phyloP scores from a whole-genome alignment of 2,113 vertebrate genomes.

The Malurus elegans region DNA sequence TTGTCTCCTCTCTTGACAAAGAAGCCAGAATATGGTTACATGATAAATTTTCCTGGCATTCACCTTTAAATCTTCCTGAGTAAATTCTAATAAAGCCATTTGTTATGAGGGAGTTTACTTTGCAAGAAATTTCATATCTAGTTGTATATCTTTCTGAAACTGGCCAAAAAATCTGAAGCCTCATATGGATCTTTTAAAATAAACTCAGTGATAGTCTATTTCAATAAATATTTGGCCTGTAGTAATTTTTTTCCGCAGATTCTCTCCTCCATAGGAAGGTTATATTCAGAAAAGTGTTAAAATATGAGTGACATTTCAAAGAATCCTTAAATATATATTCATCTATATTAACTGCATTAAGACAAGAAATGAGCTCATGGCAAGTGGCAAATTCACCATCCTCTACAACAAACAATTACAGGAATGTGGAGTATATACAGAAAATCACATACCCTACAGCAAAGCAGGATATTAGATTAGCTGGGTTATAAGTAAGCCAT shows the following conservation, averaged over 20 bases:
- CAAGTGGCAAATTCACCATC: constrained; percentile 26
- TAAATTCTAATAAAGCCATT: constrained; percentile 29
- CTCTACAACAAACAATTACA: constrained; percentile 29
- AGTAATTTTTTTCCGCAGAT: not conserved
- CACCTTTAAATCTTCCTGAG: not conserved
- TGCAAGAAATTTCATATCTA: constrained; percentile 5
- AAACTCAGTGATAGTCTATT: constrained; percentile 27
- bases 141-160: not conserved
- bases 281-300: constrained; percentile 1
- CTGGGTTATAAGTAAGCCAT: constrained; percentile 38
- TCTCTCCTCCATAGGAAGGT: not conserved
- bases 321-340: constrained; percentile 33
- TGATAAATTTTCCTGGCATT: not conserved
- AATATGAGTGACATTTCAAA: constrained; percentile 25
- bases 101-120: constrained; percentile 4
- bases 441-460: constrained; percentile 56
- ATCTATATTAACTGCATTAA: constrained; percentile 37
- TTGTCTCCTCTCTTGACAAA: not conserved
- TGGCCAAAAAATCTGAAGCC: not conserved
- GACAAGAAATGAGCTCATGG: constrained; percentile 33
- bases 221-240: constrained; percentile 24
- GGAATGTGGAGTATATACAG: not conserved
- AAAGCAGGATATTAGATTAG: constrained; percentile 57
- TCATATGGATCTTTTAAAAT: constrained; percentile 12
- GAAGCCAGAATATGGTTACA: not conserved